These are phyloP conservation scores for Tonatia bakeri DNA, from an alignment of 2,113 vertebrate genomes.

Conservation along the genomic window DNA sequence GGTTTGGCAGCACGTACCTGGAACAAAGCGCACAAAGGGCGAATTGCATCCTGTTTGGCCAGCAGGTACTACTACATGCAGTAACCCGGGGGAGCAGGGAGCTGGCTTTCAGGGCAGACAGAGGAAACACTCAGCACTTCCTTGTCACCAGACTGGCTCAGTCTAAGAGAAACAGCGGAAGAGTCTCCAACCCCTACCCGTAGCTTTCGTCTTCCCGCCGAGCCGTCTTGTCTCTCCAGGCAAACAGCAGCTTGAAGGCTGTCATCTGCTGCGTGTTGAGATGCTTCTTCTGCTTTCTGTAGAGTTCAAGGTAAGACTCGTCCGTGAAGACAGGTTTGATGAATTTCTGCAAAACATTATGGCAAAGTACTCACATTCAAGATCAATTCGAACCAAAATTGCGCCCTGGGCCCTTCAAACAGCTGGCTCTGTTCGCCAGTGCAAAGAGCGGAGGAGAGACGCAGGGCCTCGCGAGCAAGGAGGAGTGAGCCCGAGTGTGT, in stretches of 20 bases:
- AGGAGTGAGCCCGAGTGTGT: fast-evolving
- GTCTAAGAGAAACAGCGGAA: background rate
- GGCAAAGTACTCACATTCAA: fast-evolving
- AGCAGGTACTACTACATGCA: background rate
- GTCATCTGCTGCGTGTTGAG: constrained; percentile 94
- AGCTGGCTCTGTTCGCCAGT: background rate
- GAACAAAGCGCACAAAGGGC: background rate
- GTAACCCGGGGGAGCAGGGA: background rate
- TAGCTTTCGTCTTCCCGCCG: constrained; percentile 95
- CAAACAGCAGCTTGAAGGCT: constrained; percentile 91
- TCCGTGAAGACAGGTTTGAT: constrained; percentile 94
- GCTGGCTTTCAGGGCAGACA: background rate
- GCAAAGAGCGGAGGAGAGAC: background rate
- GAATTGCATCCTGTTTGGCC: background rate
- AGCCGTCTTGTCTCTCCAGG: constrained; percentile 94
- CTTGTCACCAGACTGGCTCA: background rate
- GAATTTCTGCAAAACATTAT: constrained; percentile 86
- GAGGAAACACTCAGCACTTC: background rate
- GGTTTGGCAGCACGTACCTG: constrained; percentile 94
- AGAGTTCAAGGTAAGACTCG: constrained; percentile 94
- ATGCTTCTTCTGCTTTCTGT: constrained; percentile 91
- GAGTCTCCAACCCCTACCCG: constrained; percentile 81
- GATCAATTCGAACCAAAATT: background rate
- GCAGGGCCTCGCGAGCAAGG: fast-evolving
- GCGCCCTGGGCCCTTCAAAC: background rate